Evolutionary conservation across 2,888 invertebrate genomes (phyloP), one percentile per base, ranked within the genome.

Genomic region (Lasioglossum vierecki): DNA sequence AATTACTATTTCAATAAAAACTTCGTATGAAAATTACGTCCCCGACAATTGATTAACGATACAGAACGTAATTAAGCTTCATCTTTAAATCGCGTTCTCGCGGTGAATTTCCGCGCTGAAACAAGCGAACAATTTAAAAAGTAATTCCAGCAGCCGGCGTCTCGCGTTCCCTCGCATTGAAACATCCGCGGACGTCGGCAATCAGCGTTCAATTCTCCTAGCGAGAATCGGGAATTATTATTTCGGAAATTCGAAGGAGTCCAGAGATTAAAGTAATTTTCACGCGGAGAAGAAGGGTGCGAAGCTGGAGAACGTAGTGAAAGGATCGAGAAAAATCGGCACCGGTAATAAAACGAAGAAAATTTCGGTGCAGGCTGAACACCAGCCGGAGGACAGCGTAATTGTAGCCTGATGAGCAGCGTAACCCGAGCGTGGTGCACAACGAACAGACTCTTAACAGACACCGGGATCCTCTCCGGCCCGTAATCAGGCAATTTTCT

Each of bases 401-500:
- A 84, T 82, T 77, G 66, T 53, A 82, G 46, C 60, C 82, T 70
- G 73, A 84, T 60, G 74, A 84, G 77, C 82, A 26, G 41, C 18
- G 76, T 41, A 70, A 80, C 53, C 71, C 57, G 63, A 80, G 72
- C 71, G 72, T 26, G 5, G 49, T 39, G 53, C 57, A 66, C 63
- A 76, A 53, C 63, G 26, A 39, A 22, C 57, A 22, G 60, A n/a
- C 70, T 77, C 49, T 77, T 76, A 72, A 76, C 78, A 57, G 57
- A 72, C 57, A 66, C 30, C 26, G 66, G 46, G 49, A 63, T 70
- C 13, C 39, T 76, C 63, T 57, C 72, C 66, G n/a, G 66, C 30
- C 66, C 66, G 75, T 76, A 79, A 83, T 79, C 83, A 73, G 72
- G 11, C 83, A 79, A 83, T 84, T 83, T 76, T 79, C 77, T 30